Evolutionary conservation across 2,113 vertebrate species (phyloP).

Genomic region (Heterochromis multidens): DNA sequence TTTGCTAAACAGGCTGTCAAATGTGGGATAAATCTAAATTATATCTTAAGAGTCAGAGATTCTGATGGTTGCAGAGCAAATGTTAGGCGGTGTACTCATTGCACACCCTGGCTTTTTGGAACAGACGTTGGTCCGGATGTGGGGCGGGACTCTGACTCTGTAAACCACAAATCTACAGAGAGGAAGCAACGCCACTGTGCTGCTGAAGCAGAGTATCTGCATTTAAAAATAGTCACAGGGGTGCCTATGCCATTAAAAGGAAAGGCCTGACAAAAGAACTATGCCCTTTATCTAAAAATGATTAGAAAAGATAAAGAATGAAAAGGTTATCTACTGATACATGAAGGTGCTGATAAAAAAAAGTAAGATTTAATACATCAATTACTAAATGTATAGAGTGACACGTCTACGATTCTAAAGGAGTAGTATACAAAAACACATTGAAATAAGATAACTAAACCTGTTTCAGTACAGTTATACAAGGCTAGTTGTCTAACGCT

Average conservation of each 20-base stretch:
- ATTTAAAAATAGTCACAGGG: conserved; percentile 19
- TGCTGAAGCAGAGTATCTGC: not conserved
- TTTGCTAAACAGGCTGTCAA: not conserved
- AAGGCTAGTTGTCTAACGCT: too few relatives aligned
- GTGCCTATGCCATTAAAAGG: not conserved
- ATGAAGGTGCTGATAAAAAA: not conserved
- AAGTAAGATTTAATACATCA: not conserved
- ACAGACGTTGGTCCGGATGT: conserved; percentile 24
- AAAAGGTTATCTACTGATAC: not conserved
- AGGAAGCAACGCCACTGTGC: conserved; percentile 23
- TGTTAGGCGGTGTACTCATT: not conserved
- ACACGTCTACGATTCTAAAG: not conserved
- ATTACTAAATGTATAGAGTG: not conserved
- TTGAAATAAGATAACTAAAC: not conserved
- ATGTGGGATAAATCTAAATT: too few relatives aligned
- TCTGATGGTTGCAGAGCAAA: not conserved
- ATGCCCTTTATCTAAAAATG: not conserved
- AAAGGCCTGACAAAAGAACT: not conserved
- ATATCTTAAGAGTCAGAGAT: not conserved
- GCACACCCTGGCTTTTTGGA: not conserved
- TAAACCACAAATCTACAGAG: conserved; percentile 26
- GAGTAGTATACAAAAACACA: not conserved
- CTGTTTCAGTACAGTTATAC: not conserved
- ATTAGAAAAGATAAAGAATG: not conserved
- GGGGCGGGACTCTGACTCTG: conserved; percentile 6